phyloP scores from a whole-genome alignment of 2,113 vertebrate species.

The Genyomyrus donnyi region DNA sequence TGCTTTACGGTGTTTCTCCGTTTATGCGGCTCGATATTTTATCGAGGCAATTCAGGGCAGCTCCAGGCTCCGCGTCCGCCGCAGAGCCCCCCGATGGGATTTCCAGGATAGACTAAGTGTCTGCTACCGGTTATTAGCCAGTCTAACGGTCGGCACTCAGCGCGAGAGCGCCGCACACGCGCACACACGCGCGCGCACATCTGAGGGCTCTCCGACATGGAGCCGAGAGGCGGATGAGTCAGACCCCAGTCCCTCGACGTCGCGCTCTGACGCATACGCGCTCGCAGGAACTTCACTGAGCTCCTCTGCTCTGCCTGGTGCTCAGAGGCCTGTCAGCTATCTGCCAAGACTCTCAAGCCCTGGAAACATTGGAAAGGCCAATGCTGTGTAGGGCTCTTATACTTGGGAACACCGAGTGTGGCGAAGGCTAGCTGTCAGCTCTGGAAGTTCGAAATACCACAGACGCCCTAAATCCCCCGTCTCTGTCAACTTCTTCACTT shows the following conservation, averaged over 20 bases:
- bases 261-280: constrained; percentile 10
- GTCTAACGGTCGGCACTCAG: not conserved
- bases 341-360: not conserved
- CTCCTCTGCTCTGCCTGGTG: not conserved
- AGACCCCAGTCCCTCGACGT: constrained; percentile 3
- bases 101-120: not conserved
- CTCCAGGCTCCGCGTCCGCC: not conserved
- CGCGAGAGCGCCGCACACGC: not conserved
- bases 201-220: not conserved
- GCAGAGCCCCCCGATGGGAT: not conserved
- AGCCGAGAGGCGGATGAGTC: constrained; percentile 6
- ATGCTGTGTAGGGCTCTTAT: not conserved
- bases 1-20: not conserved
- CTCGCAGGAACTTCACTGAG: not conserved
- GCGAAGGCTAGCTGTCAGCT: not conserved
- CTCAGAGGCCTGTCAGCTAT: not conserved
- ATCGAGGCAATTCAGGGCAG: not conserved
- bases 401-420: not conserved
- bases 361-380: not conserved
- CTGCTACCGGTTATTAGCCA: not conserved
- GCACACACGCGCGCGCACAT: not conserved
- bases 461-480: not conserved
- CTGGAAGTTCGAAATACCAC: not conserved
- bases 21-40: not conserved
- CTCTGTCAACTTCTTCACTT: not conserved